These are phyloP conservation scores for Daktulosphaira vitifoliae DNA, from an alignment of 1,140 invertebrate genomes.

Conservation along the genomic window DNA sequence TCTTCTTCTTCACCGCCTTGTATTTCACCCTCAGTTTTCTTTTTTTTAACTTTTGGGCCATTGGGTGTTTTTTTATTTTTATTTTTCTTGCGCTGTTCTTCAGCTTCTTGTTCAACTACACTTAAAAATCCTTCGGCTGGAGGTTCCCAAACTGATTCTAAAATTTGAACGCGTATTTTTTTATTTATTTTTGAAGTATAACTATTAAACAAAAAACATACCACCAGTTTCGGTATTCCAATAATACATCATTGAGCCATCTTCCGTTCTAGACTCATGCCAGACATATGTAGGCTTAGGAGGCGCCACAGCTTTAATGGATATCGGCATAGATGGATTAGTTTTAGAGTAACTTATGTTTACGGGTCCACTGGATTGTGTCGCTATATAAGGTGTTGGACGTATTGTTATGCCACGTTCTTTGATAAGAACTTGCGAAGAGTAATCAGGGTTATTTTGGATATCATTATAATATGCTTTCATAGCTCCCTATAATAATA, in stretches of 20 bases:
- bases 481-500: conserved; percentile 56
- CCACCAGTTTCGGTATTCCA: conserved; percentile 74
- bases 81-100: conserved; percentile 43
- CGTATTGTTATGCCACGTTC: conserved; percentile 36
- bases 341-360: conserved; percentile 42
- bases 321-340: conserved; percentile 40
- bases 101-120: conserved; percentile 49
- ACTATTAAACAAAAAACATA: too few species aligned
- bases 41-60: conserved; percentile 5
- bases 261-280: conserved; percentile 60
- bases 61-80: neutral
- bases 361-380: conserved; percentile 40
- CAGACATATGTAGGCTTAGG: conserved; percentile 47
- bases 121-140: conserved; percentile 57
- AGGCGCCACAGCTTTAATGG: conserved; percentile 36
- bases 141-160: conserved; percentile 56
- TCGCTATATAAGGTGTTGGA: conserved; percentile 15
- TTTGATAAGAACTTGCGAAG: conserved; percentile 46
- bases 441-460: conserved; percentile 61
- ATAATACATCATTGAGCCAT: conserved; percentile 65
- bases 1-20: neutral
- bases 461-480: conserved; percentile 72
- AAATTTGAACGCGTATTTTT: conserved; percentile 11
- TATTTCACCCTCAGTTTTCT: neutral
- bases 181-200: too few species aligned